Percentiles rank a stretch among this genome's conserved stretches.
Evolutionary conservation across 1,140 invertebrate genomes (phyloP).

Genomic region (Lineus longissimus): DNA sequence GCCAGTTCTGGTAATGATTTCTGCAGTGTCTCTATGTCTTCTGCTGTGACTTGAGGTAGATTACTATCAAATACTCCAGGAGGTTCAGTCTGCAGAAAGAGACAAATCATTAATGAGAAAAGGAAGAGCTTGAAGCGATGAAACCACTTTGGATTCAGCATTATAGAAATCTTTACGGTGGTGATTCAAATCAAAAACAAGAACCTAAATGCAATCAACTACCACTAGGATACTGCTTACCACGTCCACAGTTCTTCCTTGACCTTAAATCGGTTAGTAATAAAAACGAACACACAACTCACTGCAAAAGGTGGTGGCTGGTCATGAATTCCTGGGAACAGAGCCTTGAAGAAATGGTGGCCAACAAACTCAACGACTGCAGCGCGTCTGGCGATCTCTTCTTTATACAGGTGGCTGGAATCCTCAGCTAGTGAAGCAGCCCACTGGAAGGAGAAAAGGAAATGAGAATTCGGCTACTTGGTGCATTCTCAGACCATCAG

Average conservation of each 20-base stretch:
- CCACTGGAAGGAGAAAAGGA: slow-evolving; percentile 42
- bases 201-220: too few species aligned
- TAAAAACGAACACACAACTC: slow-evolving; percentile 46
- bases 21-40: slow-evolving; percentile 68
- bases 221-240: background rate
- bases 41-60: slow-evolving; percentile 56
- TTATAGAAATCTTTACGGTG: too few species aligned
- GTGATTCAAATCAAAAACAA: too few species aligned
- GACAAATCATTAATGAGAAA: background rate
- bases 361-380: slow-evolving; percentile 52
- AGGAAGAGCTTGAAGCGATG: too few species aligned
- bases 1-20: slow-evolving; percentile 60
- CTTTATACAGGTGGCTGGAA: slow-evolving; percentile 29
- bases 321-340: slow-evolving; percentile 86
- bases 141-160: too few species aligned
- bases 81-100: slow-evolving; percentile 31
- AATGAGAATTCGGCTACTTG: background rate
- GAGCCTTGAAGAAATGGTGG: slow-evolving; percentile 77
- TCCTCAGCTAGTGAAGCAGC: slow-evolving; percentile 69
- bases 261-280: background rate
- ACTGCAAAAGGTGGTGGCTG: slow-evolving; percentile 76
- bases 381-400: slow-evolving; percentile 34
- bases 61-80: slow-evolving; percentile 42
- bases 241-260: background rate
- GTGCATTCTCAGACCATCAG: too few species aligned